A percentile compares a stretch with the other conserved stretches of the same genome.
Evolutionary conservation across 2,797 vertebrate species (phyloP).

Genomic region (Danio jaintianensis): DNA sequence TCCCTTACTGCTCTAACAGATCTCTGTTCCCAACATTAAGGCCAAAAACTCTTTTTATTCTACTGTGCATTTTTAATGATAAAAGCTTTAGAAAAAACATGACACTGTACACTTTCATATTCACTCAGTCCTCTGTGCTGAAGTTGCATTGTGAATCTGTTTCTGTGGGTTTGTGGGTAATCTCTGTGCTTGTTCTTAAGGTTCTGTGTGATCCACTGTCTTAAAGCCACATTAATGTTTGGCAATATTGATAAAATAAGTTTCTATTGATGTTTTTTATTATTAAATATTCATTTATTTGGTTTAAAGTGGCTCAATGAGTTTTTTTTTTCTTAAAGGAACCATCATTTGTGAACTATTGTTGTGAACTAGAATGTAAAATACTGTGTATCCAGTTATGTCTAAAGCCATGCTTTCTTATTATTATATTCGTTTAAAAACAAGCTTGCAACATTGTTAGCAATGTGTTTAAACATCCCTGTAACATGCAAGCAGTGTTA

Average conservation of each 20-base stretch:
- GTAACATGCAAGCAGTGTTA: no score
- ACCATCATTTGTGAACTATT: background rate
- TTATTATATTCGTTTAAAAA: no score
- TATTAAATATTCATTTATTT: background rate
- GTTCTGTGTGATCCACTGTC: background rate
- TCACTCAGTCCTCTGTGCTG: background rate
- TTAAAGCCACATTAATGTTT: no score
- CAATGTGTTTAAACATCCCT: no score
- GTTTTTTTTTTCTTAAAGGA: background rate
- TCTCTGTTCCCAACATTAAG: background rate
- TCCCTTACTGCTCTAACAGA: background rate
- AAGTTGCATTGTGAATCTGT: background rate
- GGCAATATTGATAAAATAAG: background rate
- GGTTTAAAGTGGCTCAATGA: background rate
- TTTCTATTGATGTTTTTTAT: no score
- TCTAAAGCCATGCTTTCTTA: no score
- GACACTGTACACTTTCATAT: background rate
- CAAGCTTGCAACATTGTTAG: no score
- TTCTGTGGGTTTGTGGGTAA: no score
- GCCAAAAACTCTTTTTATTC: background rate
- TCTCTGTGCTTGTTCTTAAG: background rate
- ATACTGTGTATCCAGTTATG: no score
- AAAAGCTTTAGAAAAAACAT: constrained; percentile 1
- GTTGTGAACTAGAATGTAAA: background rate
- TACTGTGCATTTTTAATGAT: constrained; percentile 7